Evolutionary conservation across 1,140 invertebrate species (phyloP), one percentile per base, ranked within the genome.

Genomic region (Anadara kagoshimensis): DNA sequence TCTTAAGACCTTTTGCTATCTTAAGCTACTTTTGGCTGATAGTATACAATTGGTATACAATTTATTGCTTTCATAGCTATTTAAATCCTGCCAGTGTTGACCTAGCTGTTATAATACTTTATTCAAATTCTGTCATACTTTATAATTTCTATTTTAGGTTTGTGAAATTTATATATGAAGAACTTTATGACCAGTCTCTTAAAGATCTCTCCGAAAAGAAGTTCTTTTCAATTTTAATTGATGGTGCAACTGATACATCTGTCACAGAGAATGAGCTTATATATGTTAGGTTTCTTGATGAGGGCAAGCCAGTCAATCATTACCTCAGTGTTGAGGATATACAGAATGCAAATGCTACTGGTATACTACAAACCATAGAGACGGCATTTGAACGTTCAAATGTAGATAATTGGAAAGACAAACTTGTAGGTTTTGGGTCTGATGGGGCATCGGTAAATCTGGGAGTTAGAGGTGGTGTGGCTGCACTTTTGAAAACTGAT

Each of bases 391-490:
- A 26, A 20, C 22, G 56, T 24, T 29, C 20, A 26, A 56, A 43
- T 14, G 12, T 59, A 12, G 53, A 36, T 18, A 22, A 58, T 29
- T 69, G 66, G 66, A 69, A 47, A 45, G 54, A 58, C n/a, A 58
- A 45, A 44, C 14, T 69, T 14, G 43, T 63, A 16, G 69, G 59
- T 0, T 70, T 70, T 62, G 68, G 68, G 14, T 69, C 56, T 29
- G 67, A 69, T 47, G 67, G 67, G 14, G 67, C 67, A 8, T 69
- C 56, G 26, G 68, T 69, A 10, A 69, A 62, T 62, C 58, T 69
- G 12, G 68, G 57, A 5, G 18, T 5, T 14, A 11, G 44, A 2
- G 68, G 57, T 41, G 68, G 61, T 11, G 41, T 63, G 18, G 61
- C 44, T 20, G 22, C 45, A n/a, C 16, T 45, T 2, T 41, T 63